Conservation (phyloP, 2,797 vertebrate species). For the Pachyuromys duprasi region DNA sequence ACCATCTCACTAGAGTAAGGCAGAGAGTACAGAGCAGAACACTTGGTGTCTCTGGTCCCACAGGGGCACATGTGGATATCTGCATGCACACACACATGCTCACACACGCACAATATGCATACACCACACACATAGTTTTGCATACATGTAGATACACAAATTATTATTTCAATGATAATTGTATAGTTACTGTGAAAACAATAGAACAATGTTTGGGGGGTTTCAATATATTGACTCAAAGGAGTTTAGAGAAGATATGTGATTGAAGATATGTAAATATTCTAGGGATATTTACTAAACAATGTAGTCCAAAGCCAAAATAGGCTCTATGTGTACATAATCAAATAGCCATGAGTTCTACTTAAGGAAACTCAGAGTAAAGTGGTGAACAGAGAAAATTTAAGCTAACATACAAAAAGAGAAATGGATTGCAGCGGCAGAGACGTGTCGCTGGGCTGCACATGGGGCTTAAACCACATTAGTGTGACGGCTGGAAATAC, state of each 20-base stretch:
- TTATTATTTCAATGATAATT: neutral
- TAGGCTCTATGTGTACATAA: neutral
- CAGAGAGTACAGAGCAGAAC: neutral
- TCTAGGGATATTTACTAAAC: neutral
- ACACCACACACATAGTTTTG: neutral
- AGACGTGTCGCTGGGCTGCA: neutral
- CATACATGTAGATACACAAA: neutral
- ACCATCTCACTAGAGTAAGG: neutral
- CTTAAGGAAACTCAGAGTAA: neutral
- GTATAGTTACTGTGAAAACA: neutral
- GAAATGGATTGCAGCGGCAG: fast-evolving
- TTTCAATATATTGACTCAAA: conserved; percentile 19
- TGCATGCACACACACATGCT: fast-evolving
- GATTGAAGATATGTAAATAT: neutral
- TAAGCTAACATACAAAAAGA: neutral
- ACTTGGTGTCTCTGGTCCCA: neutral
- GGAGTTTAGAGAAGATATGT: neutral
- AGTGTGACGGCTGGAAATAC: neutral
- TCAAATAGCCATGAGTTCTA: neutral
- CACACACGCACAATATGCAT: neutral
- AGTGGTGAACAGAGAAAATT: neutral
- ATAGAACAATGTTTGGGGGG: neutral
- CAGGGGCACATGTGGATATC: neutral
- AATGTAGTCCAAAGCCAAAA: neutral
- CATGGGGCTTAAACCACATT: neutral